Evolutionary conservation across 2,888 invertebrate genomes (phyloP).

Genomic region (Lithodes maja): DNA sequence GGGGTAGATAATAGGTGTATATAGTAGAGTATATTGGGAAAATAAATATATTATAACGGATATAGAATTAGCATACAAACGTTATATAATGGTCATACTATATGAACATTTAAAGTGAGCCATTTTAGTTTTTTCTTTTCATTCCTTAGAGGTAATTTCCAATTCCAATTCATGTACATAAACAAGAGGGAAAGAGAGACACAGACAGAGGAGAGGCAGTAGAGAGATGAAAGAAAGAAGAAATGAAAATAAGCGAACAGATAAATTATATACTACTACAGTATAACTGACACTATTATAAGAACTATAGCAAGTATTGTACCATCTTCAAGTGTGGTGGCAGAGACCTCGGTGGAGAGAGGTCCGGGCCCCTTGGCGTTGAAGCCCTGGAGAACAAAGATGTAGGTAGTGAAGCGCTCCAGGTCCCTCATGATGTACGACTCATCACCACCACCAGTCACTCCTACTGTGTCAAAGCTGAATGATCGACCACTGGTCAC

Average conservation of each 20-base stretch:
- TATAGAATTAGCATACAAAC: too few relatives aligned
- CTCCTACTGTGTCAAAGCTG: conserved; percentile 58
- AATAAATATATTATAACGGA: too few relatives aligned
- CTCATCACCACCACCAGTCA: conserved; percentile 55
- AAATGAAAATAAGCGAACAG: neutral
- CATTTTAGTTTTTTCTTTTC: too few relatives aligned
- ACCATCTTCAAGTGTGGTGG: conserved; percentile 52
- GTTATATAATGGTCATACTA: too few relatives aligned
- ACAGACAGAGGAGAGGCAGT: too few relatives aligned
- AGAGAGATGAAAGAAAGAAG: neutral
- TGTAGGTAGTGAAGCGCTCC: conserved; percentile 72
- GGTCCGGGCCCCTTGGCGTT: conserved; percentile 72
- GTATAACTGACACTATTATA: neutral
- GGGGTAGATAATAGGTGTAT: too few relatives aligned
- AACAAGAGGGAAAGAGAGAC: too few relatives aligned
- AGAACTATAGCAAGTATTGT: neutral
- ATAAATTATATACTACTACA: neutral
- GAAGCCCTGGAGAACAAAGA: conserved; percentile 72
- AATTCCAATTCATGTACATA: too few relatives aligned
- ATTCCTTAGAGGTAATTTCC: too few relatives aligned
- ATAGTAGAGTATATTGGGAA: too few relatives aligned
- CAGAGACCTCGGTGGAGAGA: conserved; percentile 58
- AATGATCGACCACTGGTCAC: conserved; percentile 45
- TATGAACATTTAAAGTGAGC: too few relatives aligned
- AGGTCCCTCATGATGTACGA: conserved; percentile 72